Evolutionary conservation across 2,113 vertebrate genomes (phyloP), one percentile per base, ranked within the genome.

Genomic region (Cyprinodon variegatus): DNA sequence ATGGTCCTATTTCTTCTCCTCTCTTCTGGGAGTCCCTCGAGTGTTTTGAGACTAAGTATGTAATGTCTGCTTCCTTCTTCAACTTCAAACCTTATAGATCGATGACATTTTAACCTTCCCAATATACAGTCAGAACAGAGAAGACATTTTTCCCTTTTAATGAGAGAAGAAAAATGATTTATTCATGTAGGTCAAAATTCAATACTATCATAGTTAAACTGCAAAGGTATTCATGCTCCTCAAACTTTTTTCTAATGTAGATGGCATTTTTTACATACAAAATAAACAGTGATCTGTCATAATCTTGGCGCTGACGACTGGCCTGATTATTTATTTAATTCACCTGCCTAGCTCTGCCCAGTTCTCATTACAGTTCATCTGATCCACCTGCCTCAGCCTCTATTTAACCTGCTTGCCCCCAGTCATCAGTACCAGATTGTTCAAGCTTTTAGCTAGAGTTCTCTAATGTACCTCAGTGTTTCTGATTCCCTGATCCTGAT

Each of bases 71-170:
- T 81, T 70, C 71, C 77, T 74, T 60, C 65, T 68, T 72, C 72
- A 86, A 88, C 82, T 76, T 74, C 83, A 84, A 9, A 50, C 59
- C 72, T 77, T 80, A 80, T 62, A 70, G 40, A 66, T 71, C 63
- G 79, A 70, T 12, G 17, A 64, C 75, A 72, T 76, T 69, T 81
- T 43, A 76, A 37, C 74, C 76, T 82, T 65, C 61, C 65, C 38
- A 71, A 76, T 73, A 65, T 43, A 38, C 70, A 77, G 73, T 69
- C 72, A 75, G 61, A n/a, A 69, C 0, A 9, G 17, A 68, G 11
- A 22, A 57, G 65, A 76, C 69, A 29, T 39, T 3, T 15, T 29
- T 73, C 40, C 22, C 12, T 40, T 50, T 15, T 15, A 8, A 29
- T 61, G 5, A 45, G 53, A 59, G 15, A n/a, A 76, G 64, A 64